A percentile compares a stretch with the other conserved stretches of the same genome.
phyloP scores from a whole-genome alignment of 2,113 vertebrate genomes.

The Neotoma lepida region DNA sequence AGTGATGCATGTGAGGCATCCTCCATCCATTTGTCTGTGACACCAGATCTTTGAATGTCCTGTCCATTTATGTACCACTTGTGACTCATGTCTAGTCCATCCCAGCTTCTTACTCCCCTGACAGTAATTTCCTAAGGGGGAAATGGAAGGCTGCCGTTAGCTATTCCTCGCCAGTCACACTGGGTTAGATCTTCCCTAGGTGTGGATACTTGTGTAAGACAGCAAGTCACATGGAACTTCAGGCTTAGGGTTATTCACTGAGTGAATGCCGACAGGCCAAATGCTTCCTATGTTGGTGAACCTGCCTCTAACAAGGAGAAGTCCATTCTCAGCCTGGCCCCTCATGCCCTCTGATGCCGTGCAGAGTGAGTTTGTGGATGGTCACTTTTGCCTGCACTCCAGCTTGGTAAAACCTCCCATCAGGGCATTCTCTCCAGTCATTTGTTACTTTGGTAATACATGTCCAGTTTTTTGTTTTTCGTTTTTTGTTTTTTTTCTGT shows the following conservation, averaged over 20 bases:
- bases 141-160: neutral
- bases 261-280: neutral
- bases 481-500: neutral
- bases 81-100: neutral
- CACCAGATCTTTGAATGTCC: neutral
- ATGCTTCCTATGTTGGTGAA: neutral
- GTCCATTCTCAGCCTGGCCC: neutral
- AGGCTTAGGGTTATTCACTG: neutral
- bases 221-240: neutral
- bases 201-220: no score
- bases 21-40: neutral
- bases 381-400: neutral
- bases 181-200: neutral
- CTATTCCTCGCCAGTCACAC: rapidly evolving
- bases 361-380: no score
- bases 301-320: neutral
- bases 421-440: no score
- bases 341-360: neutral
- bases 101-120: neutral
- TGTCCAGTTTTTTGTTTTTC: neutral
- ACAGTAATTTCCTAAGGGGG: neutral
- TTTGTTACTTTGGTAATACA: no score
- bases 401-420: neutral
- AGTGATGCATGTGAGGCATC: neutral
- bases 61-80: no score